Evolutionary conservation across 2,113 vertebrate species (phyloP), one percentile per base, ranked within the genome.

Genomic region (Neodon shergylaensis): DNA sequence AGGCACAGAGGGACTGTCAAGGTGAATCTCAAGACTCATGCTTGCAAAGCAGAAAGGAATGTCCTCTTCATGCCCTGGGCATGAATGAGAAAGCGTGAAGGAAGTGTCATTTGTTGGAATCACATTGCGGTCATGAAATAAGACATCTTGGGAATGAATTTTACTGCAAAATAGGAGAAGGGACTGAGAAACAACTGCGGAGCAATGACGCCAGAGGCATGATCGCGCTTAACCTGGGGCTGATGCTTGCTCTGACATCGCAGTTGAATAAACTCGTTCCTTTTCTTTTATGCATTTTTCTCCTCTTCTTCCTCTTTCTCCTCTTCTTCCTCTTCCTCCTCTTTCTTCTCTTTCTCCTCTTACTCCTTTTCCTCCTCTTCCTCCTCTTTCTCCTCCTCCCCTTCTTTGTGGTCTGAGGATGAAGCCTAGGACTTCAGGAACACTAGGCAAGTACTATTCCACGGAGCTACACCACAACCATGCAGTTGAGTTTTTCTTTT

Each of bases 131-230:
- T 76, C 90, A 42, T 39, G 54, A 89, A 70, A 83, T 65, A 33
- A 76, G 39, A 39, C 65, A 76, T 72, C 12, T 1, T 36, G 42
- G 78, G 74, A 68, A n/a, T 52, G 86, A 89, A 68, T 94, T 92
- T 95, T 93, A 91, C 77, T 87, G 73, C 86, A 94, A 91, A 95
- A 76, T 86, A 47, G 76, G 42, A 21, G 39, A 26, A 47, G 11
- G 52, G 68, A 77, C 65, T 52, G 33, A 26, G 28, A 26, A 66
- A 54, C 42, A 44, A 28, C 5, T 7, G 17, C 5, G 52, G 42
- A 79, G 82, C 90, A 70, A 87, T 17, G 21, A 94, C 89, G 9
- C 42, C 63, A 21, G 26, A 36, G 88, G 49, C 47, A 22, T 33
- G 54, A 87, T 70, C 42, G 26, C 28, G 39, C 8, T 5, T 28